phyloP scores from a whole-genome alignment of 2,888 invertebrate genomes.

The Endomychus coccineus region DNA sequence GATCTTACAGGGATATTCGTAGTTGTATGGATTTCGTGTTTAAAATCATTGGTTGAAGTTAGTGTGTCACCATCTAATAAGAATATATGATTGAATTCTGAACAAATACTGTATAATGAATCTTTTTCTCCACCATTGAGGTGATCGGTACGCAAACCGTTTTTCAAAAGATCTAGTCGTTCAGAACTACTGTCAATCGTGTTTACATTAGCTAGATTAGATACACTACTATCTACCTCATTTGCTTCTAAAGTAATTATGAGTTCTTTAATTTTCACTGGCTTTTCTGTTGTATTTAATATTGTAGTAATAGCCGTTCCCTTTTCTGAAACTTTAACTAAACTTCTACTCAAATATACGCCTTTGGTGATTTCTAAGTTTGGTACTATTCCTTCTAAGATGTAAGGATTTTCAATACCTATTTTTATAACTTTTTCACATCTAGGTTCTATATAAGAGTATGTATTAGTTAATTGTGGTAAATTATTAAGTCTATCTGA shows the following conservation, averaged over 20 bases:
- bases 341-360: conserved; percentile 9
- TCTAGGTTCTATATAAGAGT: conserved; percentile 10
- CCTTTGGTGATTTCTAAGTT: conserved; percentile 11
- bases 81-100: conserved; percentile 27
- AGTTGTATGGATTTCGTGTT: conserved; percentile 22
- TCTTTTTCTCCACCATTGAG: conserved; percentile 27
- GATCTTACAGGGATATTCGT: conserved; percentile 21
- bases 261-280: conserved; percentile 17
- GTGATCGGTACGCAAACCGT: conserved; percentile 20
- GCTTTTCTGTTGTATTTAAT: conserved; percentile 16
- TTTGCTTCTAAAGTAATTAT: conserved; percentile 17
- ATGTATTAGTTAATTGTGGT: conserved; percentile 3
- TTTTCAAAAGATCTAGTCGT: conserved; percentile 7
- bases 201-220: conserved; percentile 5
- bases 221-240: conserved; percentile 1
- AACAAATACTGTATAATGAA: conserved; percentile 23
- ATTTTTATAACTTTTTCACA: conserved; percentile 9
- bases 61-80: conserved; percentile 25
- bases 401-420: conserved; percentile 5
- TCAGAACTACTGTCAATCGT: conserved; percentile 7
- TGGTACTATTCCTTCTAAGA: conserved; percentile 9
- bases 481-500: not conserved
- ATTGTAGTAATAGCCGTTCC: conserved; percentile 5
- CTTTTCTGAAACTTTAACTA: conserved; percentile 7
- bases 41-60: conserved; percentile 20